phyloP scores from a whole-genome alignment of 2,888 invertebrate genomes.

The Epirrhoe alternata region DNA sequence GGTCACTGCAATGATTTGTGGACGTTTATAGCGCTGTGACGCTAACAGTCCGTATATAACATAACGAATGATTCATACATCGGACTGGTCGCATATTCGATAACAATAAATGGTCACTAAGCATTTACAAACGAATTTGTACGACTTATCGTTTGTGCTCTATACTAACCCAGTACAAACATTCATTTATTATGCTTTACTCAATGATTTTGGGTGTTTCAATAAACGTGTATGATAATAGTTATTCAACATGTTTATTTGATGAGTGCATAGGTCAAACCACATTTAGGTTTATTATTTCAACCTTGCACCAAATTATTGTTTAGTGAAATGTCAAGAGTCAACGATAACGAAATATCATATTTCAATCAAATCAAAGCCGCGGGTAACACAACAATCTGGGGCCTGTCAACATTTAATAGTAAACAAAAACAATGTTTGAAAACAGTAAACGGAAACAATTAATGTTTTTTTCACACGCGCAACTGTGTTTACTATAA shows the following conservation, averaged over 20 bases:
- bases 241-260: not conserved
- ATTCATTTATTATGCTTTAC: not conserved
- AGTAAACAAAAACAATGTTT: constrained; percentile 28
- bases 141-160: constrained; percentile 33
- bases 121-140: constrained; percentile 32
- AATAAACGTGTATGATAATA: not conserved
- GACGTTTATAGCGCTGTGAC: constrained; percentile 36
- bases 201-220: not conserved
- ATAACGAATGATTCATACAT: constrained; percentile 41
- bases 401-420: constrained; percentile 48
- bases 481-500: constrained; percentile 20
- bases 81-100: constrained; percentile 25
- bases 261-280: constrained; percentile 9
- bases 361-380: constrained; percentile 15
- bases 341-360: constrained; percentile 32
- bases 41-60: constrained; percentile 40
- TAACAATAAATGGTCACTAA: constrained; percentile 20
- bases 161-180: constrained; percentile 22
- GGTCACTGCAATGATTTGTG: constrained; percentile 24
- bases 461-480: constrained; percentile 22
- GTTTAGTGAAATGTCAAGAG: constrained; percentile 34
- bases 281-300: constrained; percentile 6
- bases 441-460: constrained; percentile 29
- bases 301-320: constrained; percentile 21
- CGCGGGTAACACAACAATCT: constrained; percentile 41